A percentile compares a stretch with the other conserved stretches of the same genome.
Conservation (phyloP, 2,888 invertebrate genomes). For the Kuschelorhynchus macadamiae region DNA sequence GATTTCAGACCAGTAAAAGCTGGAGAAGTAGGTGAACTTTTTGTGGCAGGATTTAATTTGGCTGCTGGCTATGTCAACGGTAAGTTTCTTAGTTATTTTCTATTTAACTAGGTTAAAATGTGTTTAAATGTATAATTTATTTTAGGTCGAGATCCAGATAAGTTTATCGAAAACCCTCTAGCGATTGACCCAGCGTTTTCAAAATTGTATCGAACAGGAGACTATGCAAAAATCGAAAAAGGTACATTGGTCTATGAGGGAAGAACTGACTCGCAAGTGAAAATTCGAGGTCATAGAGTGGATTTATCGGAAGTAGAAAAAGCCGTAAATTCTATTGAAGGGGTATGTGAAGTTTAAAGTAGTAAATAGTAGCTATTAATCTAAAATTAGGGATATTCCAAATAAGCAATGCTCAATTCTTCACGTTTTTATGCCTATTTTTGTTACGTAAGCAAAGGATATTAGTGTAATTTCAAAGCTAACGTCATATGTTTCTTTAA, state of each 20-base stretch:
- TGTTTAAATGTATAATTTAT: no score
- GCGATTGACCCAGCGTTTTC: slow-evolving; percentile 77
- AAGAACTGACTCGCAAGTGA: slow-evolving; percentile 86
- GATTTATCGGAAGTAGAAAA: slow-evolving; percentile 88
- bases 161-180: slow-evolving; percentile 83
- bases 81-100: slow-evolving; percentile 17
- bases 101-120: no score
- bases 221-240: slow-evolving; percentile 82
- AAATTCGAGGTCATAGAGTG: slow-evolving; percentile 89
- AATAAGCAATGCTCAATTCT: no score
- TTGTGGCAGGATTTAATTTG: slow-evolving; percentile 85
- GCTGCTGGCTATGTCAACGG: slow-evolving; percentile 85
- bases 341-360: slow-evolving; percentile 65
- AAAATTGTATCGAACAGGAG: slow-evolving; percentile 87
- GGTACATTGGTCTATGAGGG: slow-evolving; percentile 82
- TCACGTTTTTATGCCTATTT: no score
- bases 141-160: slow-evolving; percentile 73
- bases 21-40: slow-evolving; percentile 85
- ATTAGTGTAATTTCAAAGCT: no score
- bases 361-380: no score
- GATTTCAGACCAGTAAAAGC: slow-evolving; percentile 80
- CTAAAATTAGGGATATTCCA: no score
- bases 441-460: no score
- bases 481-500: no score
- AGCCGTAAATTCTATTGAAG: slow-evolving; percentile 75